Conservation (phyloP, 2,888 invertebrate genomes). For the Apamea crenata region DNA sequence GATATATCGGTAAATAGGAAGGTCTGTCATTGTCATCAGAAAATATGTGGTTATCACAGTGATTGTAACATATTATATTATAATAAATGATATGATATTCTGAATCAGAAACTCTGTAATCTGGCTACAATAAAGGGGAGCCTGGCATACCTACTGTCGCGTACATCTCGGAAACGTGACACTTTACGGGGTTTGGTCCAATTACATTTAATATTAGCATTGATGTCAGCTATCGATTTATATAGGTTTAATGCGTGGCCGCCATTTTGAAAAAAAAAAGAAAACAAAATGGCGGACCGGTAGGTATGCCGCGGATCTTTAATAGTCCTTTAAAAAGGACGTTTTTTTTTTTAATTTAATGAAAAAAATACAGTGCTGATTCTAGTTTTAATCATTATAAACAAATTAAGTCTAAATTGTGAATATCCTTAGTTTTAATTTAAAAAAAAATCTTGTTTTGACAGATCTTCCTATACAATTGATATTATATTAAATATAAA, state of each 20-base stretch:
- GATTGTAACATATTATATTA: too few relatives aligned
- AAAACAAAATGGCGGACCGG: neutral
- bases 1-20: conserved; percentile 64
- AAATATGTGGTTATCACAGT: neutral
- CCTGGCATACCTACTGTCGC: too few relatives aligned
- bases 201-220: neutral
- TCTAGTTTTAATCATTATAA: neutral
- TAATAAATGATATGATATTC: too few relatives aligned
- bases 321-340: neutral
- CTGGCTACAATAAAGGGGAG: neutral
- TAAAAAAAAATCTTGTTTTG: neutral
- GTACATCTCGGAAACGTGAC: neutral
- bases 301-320: neutral
- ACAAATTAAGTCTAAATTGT: neutral
- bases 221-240: neutral
- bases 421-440: neutral
- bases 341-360: conserved; percentile 2
- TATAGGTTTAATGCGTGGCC: neutral
- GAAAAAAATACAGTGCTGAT: neutral
- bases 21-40: conserved; percentile 47
- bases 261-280: neutral
- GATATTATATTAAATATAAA: conserved; percentile 68
- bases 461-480: conserved; percentile 62
- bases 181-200: neutral
- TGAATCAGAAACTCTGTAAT: neutral